Conservation (phyloP, 2,888 invertebrate genomes). For the Tipula helvola region DNA sequence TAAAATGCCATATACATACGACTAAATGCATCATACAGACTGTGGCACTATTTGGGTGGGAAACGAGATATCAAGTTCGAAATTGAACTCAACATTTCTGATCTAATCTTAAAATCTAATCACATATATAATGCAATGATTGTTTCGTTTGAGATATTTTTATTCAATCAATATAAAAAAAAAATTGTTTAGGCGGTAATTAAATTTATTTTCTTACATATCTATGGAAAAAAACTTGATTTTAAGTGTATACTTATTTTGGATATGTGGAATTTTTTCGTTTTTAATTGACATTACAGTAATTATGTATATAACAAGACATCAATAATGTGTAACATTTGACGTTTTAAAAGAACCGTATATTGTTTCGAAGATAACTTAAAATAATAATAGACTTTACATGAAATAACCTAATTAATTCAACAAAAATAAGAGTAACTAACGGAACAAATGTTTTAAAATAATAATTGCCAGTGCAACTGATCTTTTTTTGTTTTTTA, state of each 20-base stretch:
- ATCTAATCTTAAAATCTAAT: neutral
- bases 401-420: neutral
- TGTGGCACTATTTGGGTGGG: neutral
- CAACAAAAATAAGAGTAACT: neutral
- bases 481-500: neutral
- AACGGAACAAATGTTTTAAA: neutral
- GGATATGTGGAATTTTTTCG: neutral
- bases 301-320: neutral
- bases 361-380: neutral
- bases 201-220: neutral
- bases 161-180: neutral
- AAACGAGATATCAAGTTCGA: neutral
- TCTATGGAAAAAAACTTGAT: neutral
- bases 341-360: neutral
- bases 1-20: neutral
- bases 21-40: neutral
- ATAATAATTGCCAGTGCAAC: neutral
- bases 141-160: neutral
- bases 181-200: neutral
- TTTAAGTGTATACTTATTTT: neutral
- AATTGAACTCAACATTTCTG: neutral
- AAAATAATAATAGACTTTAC: neutral
- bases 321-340: neutral
- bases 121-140: neutral
- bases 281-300: neutral